Evolutionary conservation across 2,113 vertebrate genomes (phyloP), one percentile per base, ranked within the genome.

Genomic region (Prochilodus magdalenae): DNA sequence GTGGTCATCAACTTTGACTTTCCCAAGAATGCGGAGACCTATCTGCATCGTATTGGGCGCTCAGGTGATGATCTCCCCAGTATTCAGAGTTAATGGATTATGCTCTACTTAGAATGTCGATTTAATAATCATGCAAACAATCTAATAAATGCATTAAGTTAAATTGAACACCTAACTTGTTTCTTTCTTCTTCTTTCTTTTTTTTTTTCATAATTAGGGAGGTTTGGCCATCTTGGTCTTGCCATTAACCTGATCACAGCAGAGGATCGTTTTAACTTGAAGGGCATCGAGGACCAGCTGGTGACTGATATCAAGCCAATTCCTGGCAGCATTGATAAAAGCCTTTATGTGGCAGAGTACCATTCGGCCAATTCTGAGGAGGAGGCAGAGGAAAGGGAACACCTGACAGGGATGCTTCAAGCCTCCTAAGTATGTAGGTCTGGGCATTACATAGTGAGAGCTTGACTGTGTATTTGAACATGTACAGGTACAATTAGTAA

Each of bases 1-100:
- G 94, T 95, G 0, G 94, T 95, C 81, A 95, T 95, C 86, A 95
- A 95, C 88, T 95, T 95, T 14, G 94, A 95, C 85, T 95, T 95
- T 86, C 94, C 94, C 16, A 95, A 91, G 84, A 95, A 93, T 2
- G 93, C 94, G 0, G 94, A 94, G 83, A 95, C 94, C 0, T 95
- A 95, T 86, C 91, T 95, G 29, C 94, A 95, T 86, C 94, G 94
- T 36, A 95, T 95, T 20, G 94, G 94, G 75, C 88, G 94, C 91
- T 95, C 94, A 91, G 94, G 94, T 94, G n/a, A n/a, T n/a, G n/a
- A n/a, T n/a, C n/a, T n/a, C n/a, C 6, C 33, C 6, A 36, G 6
- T 36, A 6, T 36, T 36, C 33, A 36, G 6, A 36, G 33, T 36
- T 36, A 36, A 3, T 36, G 3, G 33, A 36, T 36, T 6, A 6